Conservation (phyloP, 2,888 invertebrate genomes). For the Microctonus aethiopoides region DNA sequence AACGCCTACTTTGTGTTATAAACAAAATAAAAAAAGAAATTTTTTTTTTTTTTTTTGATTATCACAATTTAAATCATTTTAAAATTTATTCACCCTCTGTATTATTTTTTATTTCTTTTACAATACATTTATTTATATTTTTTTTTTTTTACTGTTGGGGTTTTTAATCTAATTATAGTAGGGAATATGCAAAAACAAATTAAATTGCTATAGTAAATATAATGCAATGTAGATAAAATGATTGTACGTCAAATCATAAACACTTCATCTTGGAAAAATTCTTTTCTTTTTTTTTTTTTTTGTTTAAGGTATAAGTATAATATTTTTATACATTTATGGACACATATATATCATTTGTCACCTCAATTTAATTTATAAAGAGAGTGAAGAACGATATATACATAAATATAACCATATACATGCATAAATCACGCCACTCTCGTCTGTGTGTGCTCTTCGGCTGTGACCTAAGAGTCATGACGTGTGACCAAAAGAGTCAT, state of each 20-base stretch:
- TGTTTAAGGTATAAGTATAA: no score
- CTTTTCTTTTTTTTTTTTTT: background rate
- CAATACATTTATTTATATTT: background rate
- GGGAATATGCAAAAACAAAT: background rate
- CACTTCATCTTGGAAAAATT: background rate
- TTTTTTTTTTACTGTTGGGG: background rate
- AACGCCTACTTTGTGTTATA: background rate
- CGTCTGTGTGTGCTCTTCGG: conserved; percentile 48
- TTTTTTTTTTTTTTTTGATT: no score
- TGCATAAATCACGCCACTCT: conserved; percentile 58
- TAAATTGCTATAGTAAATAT: background rate
- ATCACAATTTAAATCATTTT: conserved; percentile 13
- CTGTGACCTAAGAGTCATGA: conserved; percentile 40
- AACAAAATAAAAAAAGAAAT: background rate
- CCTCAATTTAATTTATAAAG: background rate
- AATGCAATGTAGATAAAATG: background rate
- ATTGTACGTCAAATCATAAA: background rate
- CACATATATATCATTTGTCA: background rate
- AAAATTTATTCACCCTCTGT: conserved; percentile 23
- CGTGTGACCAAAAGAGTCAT: conserved; percentile 52
- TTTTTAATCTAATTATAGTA: background rate
- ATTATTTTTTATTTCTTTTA: background rate
- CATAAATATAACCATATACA: background rate
- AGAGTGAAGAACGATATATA: background rate
- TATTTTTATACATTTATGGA: no score